Conservation (phyloP, 2,113 vertebrate genomes). For the Menura novaehollandiae region DNA sequence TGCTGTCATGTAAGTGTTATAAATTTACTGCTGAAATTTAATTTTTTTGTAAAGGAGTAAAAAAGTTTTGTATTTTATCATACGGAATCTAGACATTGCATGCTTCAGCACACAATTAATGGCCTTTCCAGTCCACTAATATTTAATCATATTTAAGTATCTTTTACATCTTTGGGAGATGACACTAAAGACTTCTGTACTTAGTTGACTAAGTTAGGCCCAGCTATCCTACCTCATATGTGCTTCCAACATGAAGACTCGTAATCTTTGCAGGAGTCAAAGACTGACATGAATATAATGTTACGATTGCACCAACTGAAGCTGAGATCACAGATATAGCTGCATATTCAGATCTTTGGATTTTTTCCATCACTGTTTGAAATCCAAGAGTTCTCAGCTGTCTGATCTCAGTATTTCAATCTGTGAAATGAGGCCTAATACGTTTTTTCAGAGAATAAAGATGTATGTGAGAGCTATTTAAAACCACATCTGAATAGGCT, state of each 20-base stretch:
- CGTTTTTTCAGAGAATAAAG: background rate
- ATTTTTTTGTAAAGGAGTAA: background rate
- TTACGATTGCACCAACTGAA: background rate
- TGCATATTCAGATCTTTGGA: background rate
- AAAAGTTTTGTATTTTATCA: background rate
- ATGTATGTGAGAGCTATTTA: background rate
- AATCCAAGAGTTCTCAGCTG: background rate
- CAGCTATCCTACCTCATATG: background rate
- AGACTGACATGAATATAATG: background rate
- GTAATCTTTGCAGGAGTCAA: background rate
- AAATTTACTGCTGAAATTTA: background rate
- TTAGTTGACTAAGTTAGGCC: background rate
- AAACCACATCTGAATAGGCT: background rate
- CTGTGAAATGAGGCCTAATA: background rate
- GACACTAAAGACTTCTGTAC: background rate
- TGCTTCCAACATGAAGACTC: background rate
- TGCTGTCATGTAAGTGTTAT: background rate
- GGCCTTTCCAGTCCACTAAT: background rate
- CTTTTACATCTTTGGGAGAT: background rate
- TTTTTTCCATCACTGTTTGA: background rate
- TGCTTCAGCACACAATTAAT: background rate
- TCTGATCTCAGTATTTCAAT: background rate
- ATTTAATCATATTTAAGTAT: background rate
- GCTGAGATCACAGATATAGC: background rate
- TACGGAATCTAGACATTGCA: background rate